Conservation (phyloP, 2,888 invertebrate species). For the Geophilus truncorum region DNA sequence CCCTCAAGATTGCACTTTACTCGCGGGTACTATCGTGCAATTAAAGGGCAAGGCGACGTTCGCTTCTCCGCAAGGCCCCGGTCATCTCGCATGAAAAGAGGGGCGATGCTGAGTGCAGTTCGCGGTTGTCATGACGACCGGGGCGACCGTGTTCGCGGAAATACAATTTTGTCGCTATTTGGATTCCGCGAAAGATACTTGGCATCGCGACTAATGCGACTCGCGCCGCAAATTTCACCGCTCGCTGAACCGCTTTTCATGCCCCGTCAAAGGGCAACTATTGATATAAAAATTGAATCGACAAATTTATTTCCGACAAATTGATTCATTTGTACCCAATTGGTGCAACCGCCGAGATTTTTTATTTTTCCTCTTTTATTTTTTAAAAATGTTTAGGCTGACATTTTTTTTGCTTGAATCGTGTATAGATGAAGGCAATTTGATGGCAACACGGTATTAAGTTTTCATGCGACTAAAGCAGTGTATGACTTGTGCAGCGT, state of each 20-base stretch:
- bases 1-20: neutral
- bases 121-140: too few relatives aligned
- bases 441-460: neutral
- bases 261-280: neutral
- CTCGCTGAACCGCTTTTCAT: neutral
- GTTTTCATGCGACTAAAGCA: constrained; percentile 2
- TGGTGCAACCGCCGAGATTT: neutral
- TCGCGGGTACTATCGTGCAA: neutral
- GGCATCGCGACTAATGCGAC: neutral
- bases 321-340: neutral
- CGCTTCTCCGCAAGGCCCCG: neutral
- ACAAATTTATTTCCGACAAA: neutral
- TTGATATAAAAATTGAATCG: constrained; percentile 3
- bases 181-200: constrained; percentile 6
- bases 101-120: neutral
- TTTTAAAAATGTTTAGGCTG: neutral
- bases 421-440: neutral
- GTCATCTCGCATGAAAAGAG: neutral
- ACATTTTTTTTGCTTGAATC: neutral
- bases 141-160: neutral
- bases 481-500: constrained; percentile 10
- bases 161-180: constrained; percentile 2
- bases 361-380: neutral
- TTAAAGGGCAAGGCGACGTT: neutral
- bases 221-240: neutral